These are phyloP conservation scores for Parauchenoglanis ngamensis DNA, from an alignment of 2,797 vertebrate genomes.

Conservation along the genomic window DNA sequence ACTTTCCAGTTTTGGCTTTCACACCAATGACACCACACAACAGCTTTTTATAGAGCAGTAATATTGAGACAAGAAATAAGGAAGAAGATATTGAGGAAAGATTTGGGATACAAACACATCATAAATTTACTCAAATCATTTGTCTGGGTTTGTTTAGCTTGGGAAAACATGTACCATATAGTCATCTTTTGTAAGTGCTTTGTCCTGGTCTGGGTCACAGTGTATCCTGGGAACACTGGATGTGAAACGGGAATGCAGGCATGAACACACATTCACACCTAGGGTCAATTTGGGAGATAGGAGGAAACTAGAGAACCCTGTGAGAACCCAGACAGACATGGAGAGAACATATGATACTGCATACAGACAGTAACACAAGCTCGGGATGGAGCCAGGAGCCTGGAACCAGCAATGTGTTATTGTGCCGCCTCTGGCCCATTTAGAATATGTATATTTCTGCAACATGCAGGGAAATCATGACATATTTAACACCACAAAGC, in stretches of 20 bases:
- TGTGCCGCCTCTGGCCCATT: not conserved
- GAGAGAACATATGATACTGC: not conserved
- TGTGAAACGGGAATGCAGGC: not conserved
- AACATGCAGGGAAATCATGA: constrained; percentile 37
- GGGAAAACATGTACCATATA: not conserved
- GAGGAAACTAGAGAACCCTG: not conserved
- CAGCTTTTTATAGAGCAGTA: not conserved
- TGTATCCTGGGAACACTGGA: not conserved
- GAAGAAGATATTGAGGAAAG: not conserved
- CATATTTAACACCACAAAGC: constrained; percentile 35
- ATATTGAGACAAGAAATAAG: not conserved
- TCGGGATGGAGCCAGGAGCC: not conserved
- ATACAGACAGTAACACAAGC: not conserved
- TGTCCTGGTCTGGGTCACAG: not conserved
- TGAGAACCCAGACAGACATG: not conserved
- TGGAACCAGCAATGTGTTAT: not conserved
- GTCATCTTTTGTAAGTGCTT: not conserved
- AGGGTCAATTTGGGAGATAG: not conserved
- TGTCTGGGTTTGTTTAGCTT: not conserved
- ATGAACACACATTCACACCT: not conserved
- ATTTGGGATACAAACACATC: not conserved
- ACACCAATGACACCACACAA: not conserved
- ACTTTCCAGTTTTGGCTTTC: not conserved
- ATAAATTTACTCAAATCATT: not conserved
- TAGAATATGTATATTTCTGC: constrained; percentile 42